Conservation (phyloP, 2,797 vertebrate species). For the Microcaecilia unicolor region DNA sequence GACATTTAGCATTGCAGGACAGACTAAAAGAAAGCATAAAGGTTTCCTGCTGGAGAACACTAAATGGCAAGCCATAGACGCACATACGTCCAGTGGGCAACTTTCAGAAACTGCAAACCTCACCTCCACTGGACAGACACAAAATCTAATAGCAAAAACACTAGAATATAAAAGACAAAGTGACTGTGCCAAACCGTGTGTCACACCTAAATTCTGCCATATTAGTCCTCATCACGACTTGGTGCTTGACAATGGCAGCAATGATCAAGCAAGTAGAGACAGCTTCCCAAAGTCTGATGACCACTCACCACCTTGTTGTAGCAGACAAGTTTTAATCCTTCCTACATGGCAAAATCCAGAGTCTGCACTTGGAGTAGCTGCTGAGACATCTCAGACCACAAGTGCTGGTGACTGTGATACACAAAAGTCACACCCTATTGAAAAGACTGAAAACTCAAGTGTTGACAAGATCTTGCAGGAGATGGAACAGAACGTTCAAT, state of each 20-base stretch:
- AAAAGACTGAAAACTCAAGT: not conserved
- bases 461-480: not conserved
- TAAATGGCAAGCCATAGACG: constrained; percentile 13
- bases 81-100: constrained; percentile 21
- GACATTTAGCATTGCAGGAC: constrained; percentile 30
- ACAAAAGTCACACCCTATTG: not conserved
- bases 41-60: constrained; percentile 21
- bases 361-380: constrained; percentile 3
- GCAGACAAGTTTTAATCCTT: not conserved
- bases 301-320: not conserved
- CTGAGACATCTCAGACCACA: too few relatives aligned
- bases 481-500: too few relatives aligned
- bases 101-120: constrained; percentile 30
- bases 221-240: too few relatives aligned
- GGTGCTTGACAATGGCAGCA: constrained; percentile 26
- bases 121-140: constrained; percentile 15
- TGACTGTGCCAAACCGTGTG: constrained; percentile 8
- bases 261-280: too few relatives aligned
- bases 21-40: constrained; percentile 26
- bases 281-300: too few relatives aligned
- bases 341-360: constrained; percentile 10
- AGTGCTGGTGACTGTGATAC: constrained; percentile 1
- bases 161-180: constrained; percentile 15
- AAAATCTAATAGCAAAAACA: constrained; percentile 17
- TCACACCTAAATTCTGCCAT: constrained; percentile 6